Evolutionary conservation across 2,888 invertebrate genomes (phyloP).

Genomic region (Loripinus fragilis): DNA sequence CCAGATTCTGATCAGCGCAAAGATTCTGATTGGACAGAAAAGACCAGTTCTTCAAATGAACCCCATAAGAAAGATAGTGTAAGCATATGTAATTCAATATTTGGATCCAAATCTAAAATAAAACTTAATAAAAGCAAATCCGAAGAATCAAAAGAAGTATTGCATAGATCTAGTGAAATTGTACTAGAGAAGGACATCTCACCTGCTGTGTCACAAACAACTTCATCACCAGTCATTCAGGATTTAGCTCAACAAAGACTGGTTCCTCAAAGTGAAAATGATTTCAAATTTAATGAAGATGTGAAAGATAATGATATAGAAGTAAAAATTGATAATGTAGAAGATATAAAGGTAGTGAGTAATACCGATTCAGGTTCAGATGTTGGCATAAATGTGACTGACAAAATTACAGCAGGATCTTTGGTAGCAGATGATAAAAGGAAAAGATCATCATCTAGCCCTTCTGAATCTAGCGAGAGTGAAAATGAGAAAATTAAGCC

Average conservation of each 20-base stretch:
- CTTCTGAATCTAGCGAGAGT: conserved; percentile 23
- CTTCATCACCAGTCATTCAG: too few relatives aligned
- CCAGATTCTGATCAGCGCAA: not conserved
- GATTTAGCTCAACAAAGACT: too few relatives aligned
- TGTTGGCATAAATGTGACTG: not conserved
- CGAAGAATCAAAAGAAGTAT: not conserved
- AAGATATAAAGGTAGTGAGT: not conserved
- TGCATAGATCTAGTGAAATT: too few relatives aligned
- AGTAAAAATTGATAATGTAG: too few relatives aligned
- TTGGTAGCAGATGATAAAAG: too few relatives aligned
- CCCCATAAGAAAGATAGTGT: not conserved
- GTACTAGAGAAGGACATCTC: too few relatives aligned
- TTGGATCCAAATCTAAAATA: conserved; percentile 9
- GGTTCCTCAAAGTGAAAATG: too few relatives aligned
- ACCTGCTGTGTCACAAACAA: too few relatives aligned
- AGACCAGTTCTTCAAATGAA: not conserved
- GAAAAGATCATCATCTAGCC: not conserved
- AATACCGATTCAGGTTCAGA: not conserved
- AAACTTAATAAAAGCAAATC: not conserved
- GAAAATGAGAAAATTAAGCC: not conserved
- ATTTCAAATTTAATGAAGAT: not conserved
- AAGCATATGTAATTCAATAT: conserved; percentile 9
- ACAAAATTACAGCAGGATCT: too few relatives aligned
- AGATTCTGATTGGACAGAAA: not conserved
- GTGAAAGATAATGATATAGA: conserved; percentile 10